Conservation (phyloP, 2,888 invertebrate genomes). For the Trissonchulus latispiculum region DNA sequence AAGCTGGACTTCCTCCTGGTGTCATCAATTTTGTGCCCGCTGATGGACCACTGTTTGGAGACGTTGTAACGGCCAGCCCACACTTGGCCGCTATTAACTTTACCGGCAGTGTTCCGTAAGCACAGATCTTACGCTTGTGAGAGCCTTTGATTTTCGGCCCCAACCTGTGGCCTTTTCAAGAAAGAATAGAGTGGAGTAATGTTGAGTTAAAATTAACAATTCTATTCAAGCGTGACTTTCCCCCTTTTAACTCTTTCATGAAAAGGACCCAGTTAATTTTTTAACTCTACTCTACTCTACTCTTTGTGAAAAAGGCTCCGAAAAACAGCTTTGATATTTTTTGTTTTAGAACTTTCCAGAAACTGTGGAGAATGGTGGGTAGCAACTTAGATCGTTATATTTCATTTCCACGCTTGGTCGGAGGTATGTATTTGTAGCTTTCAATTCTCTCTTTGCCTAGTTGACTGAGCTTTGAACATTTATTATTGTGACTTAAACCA, state of each 20-base stretch:
- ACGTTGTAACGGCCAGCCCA: slow-evolving; percentile 70
- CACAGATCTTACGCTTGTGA: neutral
- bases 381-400: slow-evolving; percentile 69
- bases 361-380: slow-evolving; percentile 83
- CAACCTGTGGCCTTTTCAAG: slow-evolving; percentile 32
- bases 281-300: no score
- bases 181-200: no score
- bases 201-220: slow-evolving; percentile 17
- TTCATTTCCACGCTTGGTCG: slow-evolving; percentile 81
- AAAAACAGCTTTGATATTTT: no score
- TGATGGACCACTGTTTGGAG: slow-evolving; percentile 89
- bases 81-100: slow-evolving; percentile 89
- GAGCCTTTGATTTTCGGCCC: no score
- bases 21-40: slow-evolving; percentile 94
- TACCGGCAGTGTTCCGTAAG: slow-evolving; percentile 77
- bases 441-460: no score
- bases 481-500: no score
- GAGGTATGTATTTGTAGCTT: slow-evolving; percentile 48
- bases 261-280: no score
- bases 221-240: no score
- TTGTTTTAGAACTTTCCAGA: slow-evolving; percentile 63
- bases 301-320: no score
- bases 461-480: no score
- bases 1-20: slow-evolving; percentile 90
- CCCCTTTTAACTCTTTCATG: no score